These are phyloP conservation scores for Sesia bembeciformis DNA, from an alignment of 2,888 invertebrate species.

Conservation along the genomic window DNA sequence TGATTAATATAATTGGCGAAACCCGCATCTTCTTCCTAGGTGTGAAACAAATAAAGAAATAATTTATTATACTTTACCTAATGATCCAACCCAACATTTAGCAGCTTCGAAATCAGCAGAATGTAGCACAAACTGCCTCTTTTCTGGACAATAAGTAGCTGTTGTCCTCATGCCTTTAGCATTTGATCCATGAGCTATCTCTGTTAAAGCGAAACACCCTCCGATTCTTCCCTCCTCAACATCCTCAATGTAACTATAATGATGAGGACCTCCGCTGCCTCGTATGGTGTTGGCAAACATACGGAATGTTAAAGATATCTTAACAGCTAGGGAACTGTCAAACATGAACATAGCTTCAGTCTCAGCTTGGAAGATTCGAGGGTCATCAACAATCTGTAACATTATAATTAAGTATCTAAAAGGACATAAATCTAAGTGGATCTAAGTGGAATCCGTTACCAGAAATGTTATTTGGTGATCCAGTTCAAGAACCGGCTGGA, in stretches of 20 bases:
- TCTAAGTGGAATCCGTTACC: no score
- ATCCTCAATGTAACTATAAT: constrained; percentile 69
- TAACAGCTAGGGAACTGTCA: constrained; percentile 78
- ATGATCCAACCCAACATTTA: constrained; percentile 92
- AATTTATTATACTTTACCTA: constrained; percentile 55
- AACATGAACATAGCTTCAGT: constrained; percentile 73
- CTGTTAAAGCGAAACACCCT: constrained; percentile 87
- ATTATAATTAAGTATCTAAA: no score
- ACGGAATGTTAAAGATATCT: constrained; percentile 77
- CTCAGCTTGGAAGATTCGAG: constrained; percentile 61
- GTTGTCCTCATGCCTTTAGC: constrained; percentile 90
- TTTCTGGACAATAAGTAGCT: constrained; percentile 84
- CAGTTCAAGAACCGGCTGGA: no score
- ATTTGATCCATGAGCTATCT: constrained; percentile 93
- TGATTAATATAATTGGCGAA: no score
- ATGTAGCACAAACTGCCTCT: constrained; percentile 85
- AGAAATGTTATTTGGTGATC: no score
- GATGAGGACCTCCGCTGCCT: constrained; percentile 78
- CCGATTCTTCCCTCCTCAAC: constrained; percentile 42
- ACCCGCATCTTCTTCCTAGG: no score
- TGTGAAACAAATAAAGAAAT: no score
- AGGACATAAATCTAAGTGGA: no score
- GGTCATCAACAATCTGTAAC: constrained; percentile 60
- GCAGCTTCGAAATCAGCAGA: constrained; percentile 92
- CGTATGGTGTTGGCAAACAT: constrained; percentile 79